Evolutionary conservation across 2,888 invertebrate genomes (phyloP).

Genomic region (Rhogogaster chlorosoma): DNA sequence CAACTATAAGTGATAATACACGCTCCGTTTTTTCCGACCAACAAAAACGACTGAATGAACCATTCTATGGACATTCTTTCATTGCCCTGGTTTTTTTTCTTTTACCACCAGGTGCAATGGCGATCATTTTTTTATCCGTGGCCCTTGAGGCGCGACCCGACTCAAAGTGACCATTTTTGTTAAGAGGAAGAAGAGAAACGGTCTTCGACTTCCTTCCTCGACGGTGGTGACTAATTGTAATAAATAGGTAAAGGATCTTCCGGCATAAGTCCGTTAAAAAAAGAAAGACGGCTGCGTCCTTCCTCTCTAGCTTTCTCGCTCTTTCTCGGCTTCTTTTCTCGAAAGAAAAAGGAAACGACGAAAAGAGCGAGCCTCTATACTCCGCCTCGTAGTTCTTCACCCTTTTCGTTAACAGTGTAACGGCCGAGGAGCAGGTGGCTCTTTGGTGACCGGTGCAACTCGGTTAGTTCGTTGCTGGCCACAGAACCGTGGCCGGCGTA

Average conservation of each 20-base stretch:
- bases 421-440: conserved; percentile 30
- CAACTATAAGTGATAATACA: neutral
- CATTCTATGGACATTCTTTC: neutral
- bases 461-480: conserved; percentile 15
- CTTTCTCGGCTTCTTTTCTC: neutral
- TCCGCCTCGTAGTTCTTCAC: neutral
- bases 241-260: conserved; percentile 35
- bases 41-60: neutral
- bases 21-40: neutral
- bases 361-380: neutral
- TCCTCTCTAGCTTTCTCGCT: neutral
- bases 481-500: conserved; percentile 25
- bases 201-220: conserved; percentile 19
- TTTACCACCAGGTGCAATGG: neutral
- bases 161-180: neutral
- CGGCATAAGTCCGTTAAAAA: neutral
- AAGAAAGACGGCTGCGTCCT: neutral
- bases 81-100: neutral
- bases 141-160: neutral
- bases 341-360: neutral
- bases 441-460: conserved; percentile 17
- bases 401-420: neutral
- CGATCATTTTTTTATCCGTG: neutral
- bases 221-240: conserved; percentile 20
- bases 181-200: neutral